Evolutionary conservation across 2,113 vertebrate species (phyloP).

Genomic region (Chlamydotis undulata): DNA sequence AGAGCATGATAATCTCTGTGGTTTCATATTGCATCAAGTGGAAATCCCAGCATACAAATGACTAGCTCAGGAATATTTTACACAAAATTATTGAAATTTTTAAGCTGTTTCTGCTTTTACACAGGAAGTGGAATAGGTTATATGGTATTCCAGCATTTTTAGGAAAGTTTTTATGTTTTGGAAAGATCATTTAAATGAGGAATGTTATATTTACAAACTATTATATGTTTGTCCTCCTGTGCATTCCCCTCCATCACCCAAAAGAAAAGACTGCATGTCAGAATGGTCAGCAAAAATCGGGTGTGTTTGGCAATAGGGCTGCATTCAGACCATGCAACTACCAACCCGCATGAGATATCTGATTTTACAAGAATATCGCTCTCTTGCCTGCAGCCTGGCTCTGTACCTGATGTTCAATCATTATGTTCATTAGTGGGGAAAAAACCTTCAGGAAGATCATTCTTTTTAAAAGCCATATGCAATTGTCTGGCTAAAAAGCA

Average conservation of each 20-base stretch:
- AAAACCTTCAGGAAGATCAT: constrained; percentile 6
- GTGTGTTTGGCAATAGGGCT: not conserved
- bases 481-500: constrained; percentile 32
- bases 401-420: constrained; percentile 5
- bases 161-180: not conserved
- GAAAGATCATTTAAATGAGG: not conserved
- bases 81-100: constrained; percentile 54
- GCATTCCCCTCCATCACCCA: not conserved
- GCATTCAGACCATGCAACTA: not conserved
- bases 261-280: not conserved
- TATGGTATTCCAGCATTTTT: not conserved
- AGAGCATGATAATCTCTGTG: constrained; percentile 41
- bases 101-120: constrained; percentile 30
- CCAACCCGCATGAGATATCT: not conserved
- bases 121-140: not conserved
- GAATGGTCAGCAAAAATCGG: not conserved
- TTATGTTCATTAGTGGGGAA: constrained; percentile 15
- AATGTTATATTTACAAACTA: not conserved
- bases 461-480: not conserved
- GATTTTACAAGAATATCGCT: not conserved
- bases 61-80: constrained; percentile 50
- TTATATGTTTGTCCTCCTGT: not conserved
- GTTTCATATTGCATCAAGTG: constrained; percentile 54
- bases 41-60: constrained; percentile 64
- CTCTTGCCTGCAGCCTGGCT: not conserved